Percentiles rank a stretch among this genome's conserved stretches.
Evolutionary conservation across 2,888 invertebrate species (phyloP).

Genomic region (Calameuta pallipes): DNA sequence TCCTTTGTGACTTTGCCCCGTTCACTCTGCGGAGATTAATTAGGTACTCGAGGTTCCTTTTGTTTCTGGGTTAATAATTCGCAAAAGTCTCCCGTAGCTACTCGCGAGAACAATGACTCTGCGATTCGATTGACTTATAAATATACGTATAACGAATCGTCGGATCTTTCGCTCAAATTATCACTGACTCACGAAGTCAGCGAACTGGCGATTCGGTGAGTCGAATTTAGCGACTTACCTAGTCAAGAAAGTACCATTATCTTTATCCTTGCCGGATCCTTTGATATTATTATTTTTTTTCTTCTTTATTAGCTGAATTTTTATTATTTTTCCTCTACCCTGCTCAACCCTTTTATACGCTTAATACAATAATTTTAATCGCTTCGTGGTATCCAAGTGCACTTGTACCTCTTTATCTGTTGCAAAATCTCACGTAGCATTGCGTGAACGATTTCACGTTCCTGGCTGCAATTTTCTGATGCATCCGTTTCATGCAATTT

Average conservation of each 20-base stretch:
- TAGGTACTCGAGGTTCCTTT: background rate
- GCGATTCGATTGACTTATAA: background rate
- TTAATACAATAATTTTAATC: background rate
- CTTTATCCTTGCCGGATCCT: background rate
- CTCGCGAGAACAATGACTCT: background rate
- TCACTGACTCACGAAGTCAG: background rate
- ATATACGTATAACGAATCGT: background rate
- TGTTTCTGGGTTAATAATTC: background rate
- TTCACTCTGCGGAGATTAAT: background rate
- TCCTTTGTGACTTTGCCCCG: background rate
- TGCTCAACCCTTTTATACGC: background rate
- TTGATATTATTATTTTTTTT: background rate
- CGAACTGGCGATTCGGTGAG: background rate
- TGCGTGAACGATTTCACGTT: background rate
- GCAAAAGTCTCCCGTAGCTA: background rate
- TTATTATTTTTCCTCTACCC: background rate
- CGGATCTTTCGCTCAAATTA: background rate
- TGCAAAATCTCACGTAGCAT: background rate
- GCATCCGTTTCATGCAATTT: background rate
- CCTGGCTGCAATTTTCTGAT: background rate
- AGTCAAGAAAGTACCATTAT: background rate
- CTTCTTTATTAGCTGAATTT: background rate
- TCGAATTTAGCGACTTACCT: background rate
- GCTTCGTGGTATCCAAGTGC: background rate
- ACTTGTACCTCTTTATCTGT: background rate